Conservation (phyloP, 2,797 vertebrate species). For the Pipistrellus pipistrellus region DNA sequence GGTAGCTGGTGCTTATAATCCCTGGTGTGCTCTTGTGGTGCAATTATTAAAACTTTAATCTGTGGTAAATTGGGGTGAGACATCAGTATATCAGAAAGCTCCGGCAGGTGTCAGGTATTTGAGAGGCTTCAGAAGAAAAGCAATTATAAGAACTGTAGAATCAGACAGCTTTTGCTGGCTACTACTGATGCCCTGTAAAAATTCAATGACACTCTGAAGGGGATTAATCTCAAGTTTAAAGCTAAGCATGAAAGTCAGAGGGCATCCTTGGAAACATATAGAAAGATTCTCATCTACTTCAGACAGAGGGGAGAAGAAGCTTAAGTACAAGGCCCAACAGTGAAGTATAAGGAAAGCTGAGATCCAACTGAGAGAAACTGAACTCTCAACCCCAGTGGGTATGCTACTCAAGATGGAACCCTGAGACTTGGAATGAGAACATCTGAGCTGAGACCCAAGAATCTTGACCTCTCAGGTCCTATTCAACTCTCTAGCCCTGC, state of each 20-base stretch:
- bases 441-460: not conserved
- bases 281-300: not conserved
- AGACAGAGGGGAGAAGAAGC: not conserved
- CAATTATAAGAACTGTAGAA: constrained; percentile 5
- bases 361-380: not conserved
- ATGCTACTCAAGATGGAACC: not conserved
- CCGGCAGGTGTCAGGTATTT: not conserved
- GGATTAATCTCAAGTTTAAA: not conserved
- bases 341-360: not conserved
- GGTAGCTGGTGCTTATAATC: not conserved
- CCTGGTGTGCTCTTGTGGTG: not conserved
- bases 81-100: not conserved
- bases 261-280: not conserved
- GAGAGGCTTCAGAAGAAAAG: not conserved
- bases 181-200: not conserved
- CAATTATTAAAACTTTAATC: not conserved
- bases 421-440: not conserved
- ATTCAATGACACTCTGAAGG: not conserved
- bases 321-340: not conserved
- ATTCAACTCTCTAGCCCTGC: not conserved
- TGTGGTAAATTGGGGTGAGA: not conserved
- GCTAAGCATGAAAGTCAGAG: not conserved
- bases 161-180: not conserved
- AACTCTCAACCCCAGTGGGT: not conserved
- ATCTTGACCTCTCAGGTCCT: not conserved